A percentile compares a stretch with the other conserved stretches of the same genome.
Conservation (phyloP, 2,113 vertebrate species). For the Syrmaticus mikado region DNA sequence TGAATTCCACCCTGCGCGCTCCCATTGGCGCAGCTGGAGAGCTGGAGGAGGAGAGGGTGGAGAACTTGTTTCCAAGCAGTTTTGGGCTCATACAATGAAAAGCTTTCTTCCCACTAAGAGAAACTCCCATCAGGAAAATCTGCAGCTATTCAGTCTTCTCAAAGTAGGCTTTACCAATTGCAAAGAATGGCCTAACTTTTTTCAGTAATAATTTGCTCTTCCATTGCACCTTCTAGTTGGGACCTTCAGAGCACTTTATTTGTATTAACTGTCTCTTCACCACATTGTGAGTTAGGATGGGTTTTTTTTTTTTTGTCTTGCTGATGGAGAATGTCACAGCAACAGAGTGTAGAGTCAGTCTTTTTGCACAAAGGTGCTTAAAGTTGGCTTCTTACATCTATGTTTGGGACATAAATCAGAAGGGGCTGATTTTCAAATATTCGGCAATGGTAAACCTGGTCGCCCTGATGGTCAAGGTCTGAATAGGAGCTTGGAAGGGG, state of each 20-base stretch:
- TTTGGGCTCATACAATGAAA: constrained; percentile 76
- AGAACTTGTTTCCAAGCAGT: constrained; percentile 75
- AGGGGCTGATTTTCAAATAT: neutral
- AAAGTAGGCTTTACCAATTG: constrained; percentile 23
- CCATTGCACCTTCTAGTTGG: constrained; percentile 50
- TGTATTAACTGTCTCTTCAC: neutral
- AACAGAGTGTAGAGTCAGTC: neutral
- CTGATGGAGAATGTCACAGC: neutral
- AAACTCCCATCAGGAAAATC: constrained; percentile 73
- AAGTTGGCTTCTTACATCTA: neutral
- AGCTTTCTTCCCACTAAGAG: constrained; percentile 71
- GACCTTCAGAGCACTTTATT: constrained; percentile 15
- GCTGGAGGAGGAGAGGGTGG: constrained; percentile 76
- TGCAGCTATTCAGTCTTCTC: constrained; percentile 49
- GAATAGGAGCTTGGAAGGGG: constrained; percentile 12
- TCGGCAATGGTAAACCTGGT: neutral
- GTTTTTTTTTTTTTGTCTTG: constrained; percentile 4
- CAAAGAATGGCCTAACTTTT: neutral
- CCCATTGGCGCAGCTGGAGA: constrained; percentile 73
- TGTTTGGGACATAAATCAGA: neutral
- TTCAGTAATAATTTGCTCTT: constrained; percentile 56
- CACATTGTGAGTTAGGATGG: neutral
- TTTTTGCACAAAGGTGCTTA: neutral
- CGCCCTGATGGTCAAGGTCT: neutral
- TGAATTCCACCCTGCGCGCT: constrained; percentile 69